phyloP scores from a whole-genome alignment of 2,113 vertebrate species.

The Tupaia chinensis region DNA sequence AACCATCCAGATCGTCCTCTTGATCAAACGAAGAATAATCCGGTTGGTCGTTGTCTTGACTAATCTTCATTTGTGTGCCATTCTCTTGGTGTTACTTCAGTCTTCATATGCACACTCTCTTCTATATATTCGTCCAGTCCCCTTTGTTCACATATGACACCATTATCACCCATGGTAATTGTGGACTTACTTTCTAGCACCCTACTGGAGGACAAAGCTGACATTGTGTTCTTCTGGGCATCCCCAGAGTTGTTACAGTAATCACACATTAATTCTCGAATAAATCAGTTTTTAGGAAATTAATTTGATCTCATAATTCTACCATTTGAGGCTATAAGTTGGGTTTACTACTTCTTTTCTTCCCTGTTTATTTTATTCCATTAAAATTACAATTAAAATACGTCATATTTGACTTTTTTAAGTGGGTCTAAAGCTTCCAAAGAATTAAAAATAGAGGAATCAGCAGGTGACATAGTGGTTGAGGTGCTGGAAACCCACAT shows the following conservation, averaged over 20 bases:
- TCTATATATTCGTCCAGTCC: background rate
- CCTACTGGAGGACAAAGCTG: background rate
- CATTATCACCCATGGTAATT: background rate
- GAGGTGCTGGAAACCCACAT: too few relatives aligned
- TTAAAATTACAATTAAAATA: background rate
- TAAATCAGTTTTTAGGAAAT: background rate
- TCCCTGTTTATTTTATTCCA: background rate
- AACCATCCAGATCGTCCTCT: background rate
- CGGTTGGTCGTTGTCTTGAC: background rate
- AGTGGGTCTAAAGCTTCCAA: background rate
- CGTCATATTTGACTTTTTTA: background rate
- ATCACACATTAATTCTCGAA: background rate
- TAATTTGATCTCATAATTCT: background rate
- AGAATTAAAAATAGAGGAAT: background rate
- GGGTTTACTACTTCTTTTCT: background rate
- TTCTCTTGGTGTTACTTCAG: background rate
- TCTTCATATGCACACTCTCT: background rate
- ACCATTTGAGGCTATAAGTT: background rate
- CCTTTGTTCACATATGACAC: background rate
- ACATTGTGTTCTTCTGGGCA: background rate
- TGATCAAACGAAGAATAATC: background rate
- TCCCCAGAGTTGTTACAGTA: background rate
- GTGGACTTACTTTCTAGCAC: background rate
- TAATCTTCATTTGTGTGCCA: background rate
- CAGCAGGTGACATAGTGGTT: too few relatives aligned